Conservation (phyloP, 2,888 invertebrate species). For the Parnassius apollo region DNA sequence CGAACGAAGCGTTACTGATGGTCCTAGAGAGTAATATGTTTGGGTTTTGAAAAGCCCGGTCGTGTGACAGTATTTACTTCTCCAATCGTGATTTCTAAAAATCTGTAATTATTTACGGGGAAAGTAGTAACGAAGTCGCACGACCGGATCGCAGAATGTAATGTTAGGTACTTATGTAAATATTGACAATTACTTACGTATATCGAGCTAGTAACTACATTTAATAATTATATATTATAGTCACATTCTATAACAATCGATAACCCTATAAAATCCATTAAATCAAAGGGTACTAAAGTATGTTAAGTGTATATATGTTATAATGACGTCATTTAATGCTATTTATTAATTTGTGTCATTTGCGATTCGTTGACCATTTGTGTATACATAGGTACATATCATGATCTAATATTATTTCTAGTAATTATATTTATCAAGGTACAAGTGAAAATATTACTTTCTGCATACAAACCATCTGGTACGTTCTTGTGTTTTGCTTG, state of each 20-base stretch:
- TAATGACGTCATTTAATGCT: conserved; percentile 68
- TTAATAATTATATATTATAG: conserved; percentile 59
- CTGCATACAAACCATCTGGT: too few species aligned
- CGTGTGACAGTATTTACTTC: conserved; percentile 32
- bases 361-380: conserved; percentile 71
- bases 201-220: conserved; percentile 59
- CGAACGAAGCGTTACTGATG: conserved; percentile 68
- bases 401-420: conserved; percentile 67
- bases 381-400: conserved; percentile 80
- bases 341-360: conserved; percentile 76
- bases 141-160: conserved; percentile 43
- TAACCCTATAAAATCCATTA: conserved; percentile 71
- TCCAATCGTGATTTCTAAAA: not conserved
- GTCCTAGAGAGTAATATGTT: conserved; percentile 48
- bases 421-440: conserved; percentile 27
- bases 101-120: conserved; percentile 30
- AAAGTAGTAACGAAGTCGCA: conserved; percentile 18
- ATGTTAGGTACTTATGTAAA: conserved; percentile 73
- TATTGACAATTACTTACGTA: conserved; percentile 63
- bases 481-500: too few species aligned
- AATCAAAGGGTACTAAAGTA: conserved; percentile 79
- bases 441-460: conserved; percentile 38
- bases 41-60: conserved; percentile 40
- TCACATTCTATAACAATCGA: conserved; percentile 65
- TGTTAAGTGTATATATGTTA: conserved; percentile 74